Percentiles rank a stretch among this genome's conserved stretches.
Conservation (phyloP, 2,113 vertebrate species). For the Myotis davidii region DNA sequence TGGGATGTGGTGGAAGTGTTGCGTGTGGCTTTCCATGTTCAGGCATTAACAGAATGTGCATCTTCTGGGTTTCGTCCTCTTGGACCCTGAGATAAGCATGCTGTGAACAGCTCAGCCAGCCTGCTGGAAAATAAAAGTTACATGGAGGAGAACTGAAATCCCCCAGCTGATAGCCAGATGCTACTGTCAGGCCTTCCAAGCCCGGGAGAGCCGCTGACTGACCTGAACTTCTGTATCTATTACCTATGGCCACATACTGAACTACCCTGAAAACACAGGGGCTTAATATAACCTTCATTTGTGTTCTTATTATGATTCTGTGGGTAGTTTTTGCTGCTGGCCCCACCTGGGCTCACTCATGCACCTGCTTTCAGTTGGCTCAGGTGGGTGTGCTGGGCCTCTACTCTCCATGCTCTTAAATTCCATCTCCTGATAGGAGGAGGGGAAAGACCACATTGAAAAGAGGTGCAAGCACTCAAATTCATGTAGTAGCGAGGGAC, state of each 20-base stretch:
- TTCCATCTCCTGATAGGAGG: neutral
- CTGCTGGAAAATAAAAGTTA: neutral
- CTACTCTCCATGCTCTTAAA: neutral
- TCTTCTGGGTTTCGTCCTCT: neutral
- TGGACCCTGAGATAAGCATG: neutral
- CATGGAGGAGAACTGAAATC: neutral
- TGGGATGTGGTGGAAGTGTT: neutral
- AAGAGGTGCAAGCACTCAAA: neutral
- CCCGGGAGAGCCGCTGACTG: neutral
- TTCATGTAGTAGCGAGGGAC: rapidly evolving
- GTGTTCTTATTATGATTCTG: neutral
- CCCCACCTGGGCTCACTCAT: neutral
- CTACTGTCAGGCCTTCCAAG: neutral
- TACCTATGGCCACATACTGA: neutral
- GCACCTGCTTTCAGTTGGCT: neutral
- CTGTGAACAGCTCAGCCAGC: neutral
- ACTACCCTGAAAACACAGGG: neutral
- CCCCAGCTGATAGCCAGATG: neutral
- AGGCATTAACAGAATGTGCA: neutral
- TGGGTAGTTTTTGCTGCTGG: neutral
- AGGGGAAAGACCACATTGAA: neutral
- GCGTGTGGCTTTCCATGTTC: neutral
- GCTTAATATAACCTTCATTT: neutral
- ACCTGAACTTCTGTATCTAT: neutral
- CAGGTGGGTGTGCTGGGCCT: neutral